Evolutionary conservation across 2,113 vertebrate genomes (phyloP).

Genomic region (Melanotaenia duboulayi): DNA sequence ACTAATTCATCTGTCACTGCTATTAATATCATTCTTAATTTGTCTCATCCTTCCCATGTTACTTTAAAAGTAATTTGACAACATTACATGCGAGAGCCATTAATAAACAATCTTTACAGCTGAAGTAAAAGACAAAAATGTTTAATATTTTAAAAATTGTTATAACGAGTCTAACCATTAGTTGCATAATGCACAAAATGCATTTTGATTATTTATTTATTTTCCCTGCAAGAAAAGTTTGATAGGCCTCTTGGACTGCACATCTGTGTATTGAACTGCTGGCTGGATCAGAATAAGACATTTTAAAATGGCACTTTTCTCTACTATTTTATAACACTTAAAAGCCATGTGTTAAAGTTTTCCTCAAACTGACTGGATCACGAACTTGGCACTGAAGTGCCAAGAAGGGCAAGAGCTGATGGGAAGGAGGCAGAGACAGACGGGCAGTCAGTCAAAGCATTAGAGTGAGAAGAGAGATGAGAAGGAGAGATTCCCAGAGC

Average conservation of each 20-base stretch:
- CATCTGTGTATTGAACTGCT: not conserved
- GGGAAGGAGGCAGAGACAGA: slow-evolving; percentile 65
- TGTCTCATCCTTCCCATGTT: not conserved
- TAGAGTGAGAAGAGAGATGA: slow-evolving; percentile 65
- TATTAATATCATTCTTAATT: slow-evolving; percentile 12
- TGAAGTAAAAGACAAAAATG: too few species aligned
- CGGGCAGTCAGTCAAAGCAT: slow-evolving; percentile 57
- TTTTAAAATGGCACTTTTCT: not conserved
- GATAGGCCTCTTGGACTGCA: not conserved
- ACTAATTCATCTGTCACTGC: not conserved
- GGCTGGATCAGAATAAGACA: not conserved
- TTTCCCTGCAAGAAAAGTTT: too few species aligned
- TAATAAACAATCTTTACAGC: too few species aligned
- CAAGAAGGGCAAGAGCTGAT: slow-evolving; percentile 46
- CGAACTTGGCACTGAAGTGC: slow-evolving; percentile 26
- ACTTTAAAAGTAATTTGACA: slow-evolving; percentile 11
- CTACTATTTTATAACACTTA: not conserved
- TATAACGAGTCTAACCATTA: too few species aligned
- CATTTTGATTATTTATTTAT: too few species aligned
- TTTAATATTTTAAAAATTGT: too few species aligned
- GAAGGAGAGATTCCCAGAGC: slow-evolving; percentile 65
- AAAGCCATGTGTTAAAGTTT: not conserved
- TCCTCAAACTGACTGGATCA: not conserved
- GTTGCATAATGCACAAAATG: too few species aligned
- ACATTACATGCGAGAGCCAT: not conserved